A percentile compares a stretch with the other conserved stretches of the same genome.
Evolutionary conservation across 2,797 vertebrate genomes (phyloP).

Genomic region (Acanthurus tractus): DNA sequence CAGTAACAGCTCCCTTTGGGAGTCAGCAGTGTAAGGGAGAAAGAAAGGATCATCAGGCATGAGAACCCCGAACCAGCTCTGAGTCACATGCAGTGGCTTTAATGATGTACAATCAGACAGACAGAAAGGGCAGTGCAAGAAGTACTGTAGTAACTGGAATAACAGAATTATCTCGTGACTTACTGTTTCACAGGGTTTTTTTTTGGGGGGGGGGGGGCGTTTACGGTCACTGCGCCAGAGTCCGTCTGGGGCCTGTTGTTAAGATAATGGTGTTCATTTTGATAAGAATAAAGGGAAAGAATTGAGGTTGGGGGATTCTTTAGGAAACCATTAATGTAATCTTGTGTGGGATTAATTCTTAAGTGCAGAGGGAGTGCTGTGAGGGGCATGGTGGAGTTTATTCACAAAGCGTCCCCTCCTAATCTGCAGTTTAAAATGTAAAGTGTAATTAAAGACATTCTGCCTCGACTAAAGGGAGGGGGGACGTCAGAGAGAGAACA

Average conservation of each 20-base stretch:
- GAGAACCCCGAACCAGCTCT: constrained; percentile 68
- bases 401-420: constrained; percentile 76
- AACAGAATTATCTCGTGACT: constrained; percentile 79
- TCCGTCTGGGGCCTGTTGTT: constrained; percentile 59
- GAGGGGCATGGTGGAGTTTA: constrained; percentile 70
- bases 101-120: constrained; percentile 73
- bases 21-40: constrained; percentile 57
- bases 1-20: constrained; percentile 80
- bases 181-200: constrained; percentile 55
- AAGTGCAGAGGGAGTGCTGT: constrained; percentile 67
- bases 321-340: constrained; percentile 84
- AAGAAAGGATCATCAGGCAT: constrained; percentile 75
- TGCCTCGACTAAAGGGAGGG: constrained; percentile 31
- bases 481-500: constrained; percentile 43
- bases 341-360: constrained; percentile 84
- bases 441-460: constrained; percentile 84
- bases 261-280: constrained; percentile 83
- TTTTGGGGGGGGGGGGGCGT: constrained; percentile 17
- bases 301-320: constrained; percentile 66
- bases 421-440: constrained; percentile 84
- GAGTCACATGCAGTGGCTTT: constrained; percentile 77
- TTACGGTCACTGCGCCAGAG: constrained; percentile 32
- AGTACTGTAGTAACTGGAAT: constrained; percentile 66
- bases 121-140: constrained; percentile 45
- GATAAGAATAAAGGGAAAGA: constrained; percentile 65